Evolutionary conservation across 2,888 invertebrate species (phyloP).

Genomic region (Amiota mariae): DNA sequence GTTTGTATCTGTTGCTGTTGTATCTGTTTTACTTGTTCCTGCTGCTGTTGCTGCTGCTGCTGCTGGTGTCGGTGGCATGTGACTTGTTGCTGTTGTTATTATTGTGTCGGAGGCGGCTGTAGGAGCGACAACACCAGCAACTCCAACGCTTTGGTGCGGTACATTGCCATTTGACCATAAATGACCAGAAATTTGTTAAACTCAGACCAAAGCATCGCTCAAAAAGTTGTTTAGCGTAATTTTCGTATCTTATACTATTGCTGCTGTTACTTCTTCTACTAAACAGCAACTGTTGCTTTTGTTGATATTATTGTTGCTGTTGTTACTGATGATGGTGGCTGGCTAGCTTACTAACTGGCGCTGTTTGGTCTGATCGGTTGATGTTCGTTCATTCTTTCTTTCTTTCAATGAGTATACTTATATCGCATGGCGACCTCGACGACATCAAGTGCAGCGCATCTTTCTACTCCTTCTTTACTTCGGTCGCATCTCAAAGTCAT

Average conservation of each 20-base stretch:
- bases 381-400: background rate
- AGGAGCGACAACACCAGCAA: constrained; percentile 3
- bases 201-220: constrained; percentile 41
- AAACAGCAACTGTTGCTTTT: constrained; percentile 7
- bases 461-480: constrained; percentile 25
- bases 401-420: no score
- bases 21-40: constrained; percentile 54
- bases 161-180: constrained; percentile 70
- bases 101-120: background rate
- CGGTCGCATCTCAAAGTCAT: constrained; percentile 35
- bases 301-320: background rate
- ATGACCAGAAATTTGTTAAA: constrained; percentile 68
- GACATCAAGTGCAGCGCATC: constrained; percentile 34
- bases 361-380: background rate
- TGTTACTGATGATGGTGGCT: background rate
- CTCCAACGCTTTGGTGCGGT: constrained; percentile 35
- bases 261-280: background rate
- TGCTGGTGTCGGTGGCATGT: constrained; percentile 42
- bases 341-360: background rate
- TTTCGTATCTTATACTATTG: constrained; percentile 20
- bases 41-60: constrained; percentile 50
- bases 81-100: no score
- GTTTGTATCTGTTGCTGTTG: constrained; percentile 47
- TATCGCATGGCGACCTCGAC: constrained; percentile 17
- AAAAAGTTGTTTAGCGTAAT: constrained; percentile 37